phyloP scores from a whole-genome alignment of 2,113 vertebrate genomes.

The Trematomus loennbergii region DNA sequence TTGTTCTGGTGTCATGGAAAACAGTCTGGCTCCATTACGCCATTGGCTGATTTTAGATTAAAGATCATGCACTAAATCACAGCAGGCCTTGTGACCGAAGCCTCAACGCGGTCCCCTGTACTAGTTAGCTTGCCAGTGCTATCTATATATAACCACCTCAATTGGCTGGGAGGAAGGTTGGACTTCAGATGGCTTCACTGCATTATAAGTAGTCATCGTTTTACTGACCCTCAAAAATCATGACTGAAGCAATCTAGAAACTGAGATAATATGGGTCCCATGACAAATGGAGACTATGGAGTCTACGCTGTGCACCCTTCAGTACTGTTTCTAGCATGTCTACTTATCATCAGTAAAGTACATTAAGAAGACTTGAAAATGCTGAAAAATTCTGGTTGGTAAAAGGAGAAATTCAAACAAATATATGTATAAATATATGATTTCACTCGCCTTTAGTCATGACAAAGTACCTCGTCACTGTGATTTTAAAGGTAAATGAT shows the following conservation, averaged over 20 bases:
- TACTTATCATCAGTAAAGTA: neutral
- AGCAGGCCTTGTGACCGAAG: slow-evolving; percentile 64
- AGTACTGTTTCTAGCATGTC: neutral
- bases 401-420: too few relatives aligned
- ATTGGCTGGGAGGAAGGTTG: slow-evolving; percentile 61
- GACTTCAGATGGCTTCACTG: slow-evolving; percentile 74
- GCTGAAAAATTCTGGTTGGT: neutral
- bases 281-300: neutral
- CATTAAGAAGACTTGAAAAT: neutral
- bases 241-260: neutral
- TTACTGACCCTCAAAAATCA: slow-evolving; percentile 26
- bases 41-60: slow-evolving; percentile 74
- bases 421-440: neutral
- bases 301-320: neutral
- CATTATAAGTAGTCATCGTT: slow-evolving; percentile 52
- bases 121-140: slow-evolving; percentile 60
- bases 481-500: neutral
- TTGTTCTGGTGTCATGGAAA: slow-evolving; percentile 73
- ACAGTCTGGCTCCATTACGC: slow-evolving; percentile 56
- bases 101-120: slow-evolving; percentile 45
- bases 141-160: slow-evolving; percentile 80
- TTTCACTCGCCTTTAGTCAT: neutral
- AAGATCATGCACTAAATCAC: slow-evolving; percentile 70
- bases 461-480: neutral
- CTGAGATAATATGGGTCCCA: neutral